A percentile compares a stretch with the other conserved stretches of the same genome.
Conservation (phyloP, 2,113 vertebrate genomes). For the Corvus hawaiiensis region DNA sequence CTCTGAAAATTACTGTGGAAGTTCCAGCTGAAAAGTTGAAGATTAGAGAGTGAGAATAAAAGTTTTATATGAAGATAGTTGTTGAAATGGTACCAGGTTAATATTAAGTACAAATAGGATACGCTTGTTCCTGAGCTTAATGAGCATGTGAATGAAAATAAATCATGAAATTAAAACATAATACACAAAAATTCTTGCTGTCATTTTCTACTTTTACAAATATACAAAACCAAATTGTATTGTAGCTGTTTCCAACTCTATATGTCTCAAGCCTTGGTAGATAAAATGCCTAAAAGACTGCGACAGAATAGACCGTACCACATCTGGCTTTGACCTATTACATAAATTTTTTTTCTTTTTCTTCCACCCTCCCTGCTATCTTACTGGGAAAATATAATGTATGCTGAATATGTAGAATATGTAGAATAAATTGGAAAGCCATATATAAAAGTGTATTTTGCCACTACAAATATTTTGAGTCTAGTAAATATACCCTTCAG, state of each 20-base stretch:
- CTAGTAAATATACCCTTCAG: background rate
- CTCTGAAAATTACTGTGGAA: background rate
- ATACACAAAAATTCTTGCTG: background rate
- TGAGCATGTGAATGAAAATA: background rate
- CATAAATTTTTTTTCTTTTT: accelerated
- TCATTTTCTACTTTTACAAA: background rate
- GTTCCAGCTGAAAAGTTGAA: background rate
- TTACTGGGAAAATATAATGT: background rate
- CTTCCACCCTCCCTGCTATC: accelerated
- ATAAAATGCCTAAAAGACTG: background rate
- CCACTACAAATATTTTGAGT: background rate
- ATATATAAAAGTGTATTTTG: background rate
- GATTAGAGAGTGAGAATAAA: background rate
- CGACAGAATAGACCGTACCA: background rate
- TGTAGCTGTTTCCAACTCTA: background rate
- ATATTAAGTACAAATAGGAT: background rate
- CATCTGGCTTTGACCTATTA: background rate
- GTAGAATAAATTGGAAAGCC: background rate
- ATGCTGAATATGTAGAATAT: background rate
- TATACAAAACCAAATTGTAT: background rate
- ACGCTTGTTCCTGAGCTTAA: background rate
- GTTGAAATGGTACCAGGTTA: background rate
- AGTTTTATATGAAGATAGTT: background rate
- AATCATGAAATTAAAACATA: background rate
- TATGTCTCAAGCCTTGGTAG: background rate